Conservation (phyloP, 2,888 invertebrate species). For the Erebia palarica region DNA sequence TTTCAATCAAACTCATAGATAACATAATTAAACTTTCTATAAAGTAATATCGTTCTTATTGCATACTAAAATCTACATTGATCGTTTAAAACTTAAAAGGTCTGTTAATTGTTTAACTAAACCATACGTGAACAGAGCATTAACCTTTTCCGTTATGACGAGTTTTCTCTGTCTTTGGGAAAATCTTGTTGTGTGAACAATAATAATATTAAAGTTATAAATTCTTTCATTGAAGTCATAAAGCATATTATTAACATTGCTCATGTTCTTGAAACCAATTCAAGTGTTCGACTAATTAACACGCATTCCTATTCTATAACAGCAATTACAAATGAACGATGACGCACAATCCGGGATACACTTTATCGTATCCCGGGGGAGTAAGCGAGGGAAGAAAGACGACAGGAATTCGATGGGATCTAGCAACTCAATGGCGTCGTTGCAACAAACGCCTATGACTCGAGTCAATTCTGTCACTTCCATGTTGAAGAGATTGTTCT, state of each 20-base stretch:
- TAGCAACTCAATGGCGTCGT: slow-evolving; percentile 80
- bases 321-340: slow-evolving; percentile 84
- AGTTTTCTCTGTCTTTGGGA: not conserved
- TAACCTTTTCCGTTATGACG: not conserved
- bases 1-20: not conserved
- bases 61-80: not conserved
- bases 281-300: slow-evolving; percentile 28
- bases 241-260: slow-evolving; percentile 25
- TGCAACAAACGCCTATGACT: slow-evolving; percentile 85
- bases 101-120: not conserved
- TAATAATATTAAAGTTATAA: not conserved
- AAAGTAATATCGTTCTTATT: not conserved
- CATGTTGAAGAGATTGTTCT: slow-evolving; percentile 89
- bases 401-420: slow-evolving; percentile 76
- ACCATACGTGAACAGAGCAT: not conserved
- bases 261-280: slow-evolving; percentile 30
- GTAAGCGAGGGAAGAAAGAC: slow-evolving; percentile 69
- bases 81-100: not conserved
- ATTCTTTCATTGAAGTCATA: slow-evolving; percentile 21
- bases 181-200: not conserved
- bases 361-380: slow-evolving; percentile 84
- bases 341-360: slow-evolving; percentile 89
- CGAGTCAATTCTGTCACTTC: slow-evolving; percentile 90
- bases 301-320: slow-evolving; percentile 36
- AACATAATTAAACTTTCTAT: not conserved